Percentiles rank a stretch among this genome's conserved stretches.
These are phyloP conservation scores for Lytechinus pictus DNA, from an alignment of 35 echinoderm and acorn worm species.

Conservation along the genomic window DNA sequence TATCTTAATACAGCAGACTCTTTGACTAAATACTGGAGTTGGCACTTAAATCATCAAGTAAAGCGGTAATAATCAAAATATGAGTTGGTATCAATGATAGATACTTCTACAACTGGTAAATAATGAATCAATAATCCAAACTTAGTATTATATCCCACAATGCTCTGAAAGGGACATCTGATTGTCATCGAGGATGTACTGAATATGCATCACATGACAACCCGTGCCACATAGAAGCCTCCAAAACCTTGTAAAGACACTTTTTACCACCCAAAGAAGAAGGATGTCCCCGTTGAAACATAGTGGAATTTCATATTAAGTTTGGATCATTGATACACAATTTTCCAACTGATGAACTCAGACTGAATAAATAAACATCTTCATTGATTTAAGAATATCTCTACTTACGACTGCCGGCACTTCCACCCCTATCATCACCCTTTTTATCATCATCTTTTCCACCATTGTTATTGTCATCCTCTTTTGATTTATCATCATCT, in stretches of 20 bases:
- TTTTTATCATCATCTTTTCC: background rate
- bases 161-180: no score
- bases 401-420: background rate
- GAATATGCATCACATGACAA: no score
- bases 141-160: background rate
- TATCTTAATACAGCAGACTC: background rate
- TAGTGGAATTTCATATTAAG: no score
- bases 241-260: no score
- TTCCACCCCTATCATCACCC: background rate
- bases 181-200: no score
- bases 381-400: background rate
- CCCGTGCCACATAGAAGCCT: no score
- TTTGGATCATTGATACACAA: background rate
- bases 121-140: background rate
- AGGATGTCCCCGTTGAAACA: no score
- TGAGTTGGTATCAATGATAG: background rate
- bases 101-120: background rate
- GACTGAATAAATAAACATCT: no score
- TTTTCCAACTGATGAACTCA: background rate
- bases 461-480: conserved; percentile 51
- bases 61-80: background rate
- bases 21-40: background rate
- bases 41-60: background rate
- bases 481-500: conserved; percentile 23
- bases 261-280: no score